Evolutionary conservation across 1,140 invertebrate genomes (phyloP), one percentile per base, ranked within the genome.

Genomic region (Battus philenor): DNA sequence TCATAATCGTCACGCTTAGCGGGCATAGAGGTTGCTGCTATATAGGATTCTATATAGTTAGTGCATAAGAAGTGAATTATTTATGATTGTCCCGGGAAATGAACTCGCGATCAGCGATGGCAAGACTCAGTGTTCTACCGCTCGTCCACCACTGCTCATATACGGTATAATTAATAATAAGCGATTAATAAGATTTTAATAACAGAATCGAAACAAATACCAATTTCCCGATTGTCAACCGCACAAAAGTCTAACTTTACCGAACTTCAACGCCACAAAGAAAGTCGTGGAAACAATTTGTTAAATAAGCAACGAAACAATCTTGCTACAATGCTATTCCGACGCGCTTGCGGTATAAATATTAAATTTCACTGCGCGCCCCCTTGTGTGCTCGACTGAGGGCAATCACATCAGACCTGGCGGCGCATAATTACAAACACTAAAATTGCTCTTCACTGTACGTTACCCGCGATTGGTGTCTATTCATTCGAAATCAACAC

Each of bases 241-340:
- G n/a, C 4, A 48, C 34, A 48, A 36, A 44, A 16, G 13, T 26
- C 4, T 4, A 45, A 18, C 24, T 24, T 22, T 16, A 50, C 30
- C 30, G 22, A 15, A 12, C n/a, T 13, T 12, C 18, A 50, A 50
- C 43, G n/a, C 36, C 15, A 27, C 22, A 41, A 50, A 43, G 26
- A 29, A 29, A 22, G 6, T 5, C 38, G 31, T 49, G 47, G 22
- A 50, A 55, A 56, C 34, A 46, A 53, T 55, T 60, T 34, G 32
- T 38, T 60, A 53, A 60, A 60, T 60, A 60, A 60, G 52, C 50
- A 60, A 54, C 32, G 54, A 52, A 52, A 57, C 54, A 57, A 57
- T 57, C 41, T 52, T 41, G 54, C 27, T 38, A 33, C 46, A 54
- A 38, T 36, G 38, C 41, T 27, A 33, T 43, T 39, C 17, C 27